Percentiles rank a stretch among this genome's conserved stretches.
phyloP scores from a whole-genome alignment of 92 coral and sea anemone genomes.

The Scolanthus callimorphus region DNA sequence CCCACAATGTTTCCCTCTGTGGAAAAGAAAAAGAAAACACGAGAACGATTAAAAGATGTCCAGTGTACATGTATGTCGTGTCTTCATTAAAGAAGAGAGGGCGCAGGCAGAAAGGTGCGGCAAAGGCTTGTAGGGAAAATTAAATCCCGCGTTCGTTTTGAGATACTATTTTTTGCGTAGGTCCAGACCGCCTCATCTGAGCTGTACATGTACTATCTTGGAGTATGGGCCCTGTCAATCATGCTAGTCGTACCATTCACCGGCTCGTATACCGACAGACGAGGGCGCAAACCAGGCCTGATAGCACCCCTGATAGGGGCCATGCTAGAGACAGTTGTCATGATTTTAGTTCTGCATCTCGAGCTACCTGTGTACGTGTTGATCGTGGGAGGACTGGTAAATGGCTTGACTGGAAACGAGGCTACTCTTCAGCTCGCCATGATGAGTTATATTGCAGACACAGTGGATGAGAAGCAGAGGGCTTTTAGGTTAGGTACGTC shows the following conservation, averaged over 20 bases:
- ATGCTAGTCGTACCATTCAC: conserved; percentile 23
- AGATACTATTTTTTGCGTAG: too few species aligned
- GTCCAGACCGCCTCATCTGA: conserved; percentile 44
- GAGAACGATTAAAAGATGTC: too few species aligned
- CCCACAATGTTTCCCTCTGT: too few species aligned
- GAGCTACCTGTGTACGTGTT: conserved; percentile 28
- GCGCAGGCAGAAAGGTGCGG: too few species aligned
- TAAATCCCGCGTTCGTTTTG: too few species aligned
- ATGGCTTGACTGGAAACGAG: conserved; percentile 45
- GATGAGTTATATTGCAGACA: conserved; percentile 60
- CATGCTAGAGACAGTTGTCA: conserved; percentile 23
- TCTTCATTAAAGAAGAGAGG: too few species aligned
- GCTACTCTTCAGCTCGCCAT: conserved; percentile 49
- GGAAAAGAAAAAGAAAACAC: too few species aligned
- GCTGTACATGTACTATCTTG: conserved; percentile 21
- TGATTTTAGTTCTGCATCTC: conserved; percentile 23
- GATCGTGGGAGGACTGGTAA: conserved; percentile 59
- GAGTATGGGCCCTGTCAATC: conserved; percentile 27
- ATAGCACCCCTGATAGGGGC: conserved; percentile 41
- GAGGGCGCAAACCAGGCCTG: conserved; percentile 40
- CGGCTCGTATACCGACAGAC: conserved; percentile 55
- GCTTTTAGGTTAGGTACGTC: conserved; percentile 53
- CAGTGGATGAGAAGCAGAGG: conserved; percentile 22
- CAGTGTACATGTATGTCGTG: too few species aligned
- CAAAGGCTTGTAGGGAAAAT: too few species aligned